Conservation (phyloP, 2,888 invertebrate genomes). For the Protonemura montana region DNA sequence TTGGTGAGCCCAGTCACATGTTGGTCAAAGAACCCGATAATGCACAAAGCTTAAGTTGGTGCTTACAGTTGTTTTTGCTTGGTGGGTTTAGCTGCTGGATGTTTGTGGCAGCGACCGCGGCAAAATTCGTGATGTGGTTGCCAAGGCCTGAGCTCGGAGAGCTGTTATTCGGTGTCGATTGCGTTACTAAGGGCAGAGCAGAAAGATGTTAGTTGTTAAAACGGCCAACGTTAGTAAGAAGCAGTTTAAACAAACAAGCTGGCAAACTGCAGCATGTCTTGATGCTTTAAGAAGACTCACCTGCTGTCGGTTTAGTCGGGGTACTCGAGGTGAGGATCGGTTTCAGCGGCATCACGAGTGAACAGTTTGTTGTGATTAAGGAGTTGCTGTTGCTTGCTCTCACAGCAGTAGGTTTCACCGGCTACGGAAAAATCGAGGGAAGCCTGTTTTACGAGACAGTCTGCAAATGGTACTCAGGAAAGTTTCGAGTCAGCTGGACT, state of each 20-base stretch:
- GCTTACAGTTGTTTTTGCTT: constrained; percentile 61
- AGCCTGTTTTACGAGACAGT: no score
- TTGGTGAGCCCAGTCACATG: background rate
- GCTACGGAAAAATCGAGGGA: constrained; percentile 64
- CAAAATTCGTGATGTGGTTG: constrained; percentile 56
- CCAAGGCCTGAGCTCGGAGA: constrained; percentile 58
- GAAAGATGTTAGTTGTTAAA: constrained; percentile 3
- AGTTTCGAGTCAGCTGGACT: no score
- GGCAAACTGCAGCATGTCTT: background rate
- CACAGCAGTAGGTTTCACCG: constrained; percentile 86
- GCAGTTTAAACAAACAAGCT: no score
- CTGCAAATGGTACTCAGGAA: no score
- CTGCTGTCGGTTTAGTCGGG: constrained; percentile 54
- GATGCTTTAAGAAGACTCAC: constrained; percentile 44
- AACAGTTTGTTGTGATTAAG: constrained; percentile 49
- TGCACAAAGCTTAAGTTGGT: constrained; percentile 46
- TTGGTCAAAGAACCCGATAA: background rate
- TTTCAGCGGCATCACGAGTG: constrained; percentile 45
- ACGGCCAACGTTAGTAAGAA: no score
- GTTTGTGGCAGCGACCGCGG: constrained; percentile 56
- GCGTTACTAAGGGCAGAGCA: constrained; percentile 45
- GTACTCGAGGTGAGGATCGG: constrained; percentile 49
- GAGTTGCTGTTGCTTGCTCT: constrained; percentile 64
- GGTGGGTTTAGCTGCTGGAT: constrained; percentile 55
- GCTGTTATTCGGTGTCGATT: constrained; percentile 60